Evolutionary conservation across 2,797 vertebrate genomes (phyloP).

Genomic region (Taenioides sp.): DNA sequence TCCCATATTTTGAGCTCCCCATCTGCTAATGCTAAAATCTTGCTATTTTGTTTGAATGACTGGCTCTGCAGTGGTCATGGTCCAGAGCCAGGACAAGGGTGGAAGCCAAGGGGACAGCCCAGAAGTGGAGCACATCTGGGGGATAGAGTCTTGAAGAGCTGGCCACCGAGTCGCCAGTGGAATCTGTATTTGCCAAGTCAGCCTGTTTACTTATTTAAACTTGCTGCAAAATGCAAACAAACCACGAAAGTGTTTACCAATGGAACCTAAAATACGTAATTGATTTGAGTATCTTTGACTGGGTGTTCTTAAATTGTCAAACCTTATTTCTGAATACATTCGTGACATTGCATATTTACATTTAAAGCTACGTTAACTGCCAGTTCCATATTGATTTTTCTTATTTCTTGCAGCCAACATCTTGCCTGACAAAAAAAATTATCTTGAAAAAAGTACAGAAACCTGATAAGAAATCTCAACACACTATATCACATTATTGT

Average conservation of each 20-base stretch:
- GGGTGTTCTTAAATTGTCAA: too few species aligned
- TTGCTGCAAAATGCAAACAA: neutral
- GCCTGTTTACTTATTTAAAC: constrained; percentile 55
- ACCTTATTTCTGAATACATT: too few species aligned
- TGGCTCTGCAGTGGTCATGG: constrained; percentile 59
- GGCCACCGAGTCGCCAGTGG: constrained; percentile 50
- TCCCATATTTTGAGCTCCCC: constrained; percentile 11
- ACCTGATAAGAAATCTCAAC: too few species aligned
- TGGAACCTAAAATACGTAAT: too few species aligned
- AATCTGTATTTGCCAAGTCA: constrained; percentile 56
- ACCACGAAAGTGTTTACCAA: too few species aligned
- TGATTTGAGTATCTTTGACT: too few species aligned
- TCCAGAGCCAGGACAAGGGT: constrained; percentile 66
- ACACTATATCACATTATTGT: too few species aligned
- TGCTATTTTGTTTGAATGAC: constrained; percentile 57
- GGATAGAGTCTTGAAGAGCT: constrained; percentile 49
- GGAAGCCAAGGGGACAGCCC: constrained; percentile 61
- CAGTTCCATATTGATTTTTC: too few species aligned
- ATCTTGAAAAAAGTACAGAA: neutral
- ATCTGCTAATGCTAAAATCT: constrained; percentile 67
- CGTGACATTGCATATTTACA: neutral
- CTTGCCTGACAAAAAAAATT: too few species aligned
- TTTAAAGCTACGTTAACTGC: neutral
- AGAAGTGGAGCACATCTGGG: constrained; percentile 50
- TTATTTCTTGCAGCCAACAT: too few species aligned